Evolutionary conservation across 2,888 invertebrate species (phyloP).

Genomic region (Eupeodes latifasciatus): DNA sequence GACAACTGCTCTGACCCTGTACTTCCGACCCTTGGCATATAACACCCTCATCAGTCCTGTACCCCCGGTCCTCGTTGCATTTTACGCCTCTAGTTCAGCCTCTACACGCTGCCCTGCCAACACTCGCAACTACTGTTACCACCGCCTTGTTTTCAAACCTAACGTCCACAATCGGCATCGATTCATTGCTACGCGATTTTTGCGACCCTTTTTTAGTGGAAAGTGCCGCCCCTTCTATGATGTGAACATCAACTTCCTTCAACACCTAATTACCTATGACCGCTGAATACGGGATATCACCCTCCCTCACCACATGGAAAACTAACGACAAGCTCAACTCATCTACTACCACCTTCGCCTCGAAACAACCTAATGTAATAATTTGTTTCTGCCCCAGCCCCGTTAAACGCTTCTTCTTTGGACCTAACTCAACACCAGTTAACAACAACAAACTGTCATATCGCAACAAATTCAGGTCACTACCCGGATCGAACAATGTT

Average conservation of each 20-base stretch:
- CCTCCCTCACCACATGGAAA: slow-evolving; percentile 54
- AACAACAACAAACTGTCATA: slow-evolving; percentile 41
- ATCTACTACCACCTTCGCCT: slow-evolving; percentile 17
- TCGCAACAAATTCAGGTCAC: no score
- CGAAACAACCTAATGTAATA: slow-evolving; percentile 38
- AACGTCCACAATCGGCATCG: no score
- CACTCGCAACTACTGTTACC: background rate
- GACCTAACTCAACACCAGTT: background rate
- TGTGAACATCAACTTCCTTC: slow-evolving; percentile 35
- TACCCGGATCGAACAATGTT: no score
- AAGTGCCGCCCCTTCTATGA: background rate
- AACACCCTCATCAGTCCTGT: no score
- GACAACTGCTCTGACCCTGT: no score
- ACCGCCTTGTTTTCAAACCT: no score
- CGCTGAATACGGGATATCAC: slow-evolving; percentile 50
- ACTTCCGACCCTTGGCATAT: no score
- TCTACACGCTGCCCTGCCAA: slow-evolving; percentile 8
- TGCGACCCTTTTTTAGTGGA: background rate
- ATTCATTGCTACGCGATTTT: background rate
- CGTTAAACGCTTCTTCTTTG: slow-evolving; percentile 21
- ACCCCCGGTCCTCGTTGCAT: no score
- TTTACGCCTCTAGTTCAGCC: background rate
- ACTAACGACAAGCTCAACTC: slow-evolving; percentile 22
- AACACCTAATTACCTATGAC: slow-evolving; percentile 60
- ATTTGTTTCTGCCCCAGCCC: slow-evolving; percentile 39